phyloP scores from a whole-genome alignment of 2,113 vertebrate genomes.

The Pteruthius melanotis region DNA sequence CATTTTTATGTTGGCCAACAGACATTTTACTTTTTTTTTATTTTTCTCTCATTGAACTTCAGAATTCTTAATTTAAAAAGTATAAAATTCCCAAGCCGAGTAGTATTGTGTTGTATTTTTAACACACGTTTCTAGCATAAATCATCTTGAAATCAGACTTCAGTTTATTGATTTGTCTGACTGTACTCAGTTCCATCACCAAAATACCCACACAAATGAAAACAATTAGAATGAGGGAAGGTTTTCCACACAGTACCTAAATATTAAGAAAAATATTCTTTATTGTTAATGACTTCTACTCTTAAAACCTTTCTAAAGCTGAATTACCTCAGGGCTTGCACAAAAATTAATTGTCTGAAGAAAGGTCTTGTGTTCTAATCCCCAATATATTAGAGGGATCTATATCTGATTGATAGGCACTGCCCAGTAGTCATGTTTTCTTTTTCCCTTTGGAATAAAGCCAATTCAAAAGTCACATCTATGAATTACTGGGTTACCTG shows the following conservation, averaged over 20 bases:
- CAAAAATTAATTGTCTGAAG: background rate
- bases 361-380: background rate
- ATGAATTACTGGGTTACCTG: background rate
- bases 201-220: background rate
- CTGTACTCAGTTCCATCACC: background rate
- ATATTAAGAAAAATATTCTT: background rate
- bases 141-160: background rate
- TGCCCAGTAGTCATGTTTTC: background rate
- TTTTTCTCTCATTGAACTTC: background rate
- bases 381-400: background rate
- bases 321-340: background rate
- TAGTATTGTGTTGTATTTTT: background rate
- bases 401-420: background rate
- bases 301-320: background rate
- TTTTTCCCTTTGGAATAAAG: background rate
- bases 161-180: background rate
- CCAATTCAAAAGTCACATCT: background rate
- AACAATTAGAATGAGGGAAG: background rate
- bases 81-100: background rate
- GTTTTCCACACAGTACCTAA: background rate
- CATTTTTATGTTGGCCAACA: background rate
- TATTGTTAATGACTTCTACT: background rate
- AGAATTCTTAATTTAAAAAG: background rate
- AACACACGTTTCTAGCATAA: background rate
- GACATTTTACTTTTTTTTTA: background rate